These are phyloP conservation scores for Manis pentadactyla DNA, from an alignment of 2,797 vertebrate species.

Conservation along the genomic window DNA sequence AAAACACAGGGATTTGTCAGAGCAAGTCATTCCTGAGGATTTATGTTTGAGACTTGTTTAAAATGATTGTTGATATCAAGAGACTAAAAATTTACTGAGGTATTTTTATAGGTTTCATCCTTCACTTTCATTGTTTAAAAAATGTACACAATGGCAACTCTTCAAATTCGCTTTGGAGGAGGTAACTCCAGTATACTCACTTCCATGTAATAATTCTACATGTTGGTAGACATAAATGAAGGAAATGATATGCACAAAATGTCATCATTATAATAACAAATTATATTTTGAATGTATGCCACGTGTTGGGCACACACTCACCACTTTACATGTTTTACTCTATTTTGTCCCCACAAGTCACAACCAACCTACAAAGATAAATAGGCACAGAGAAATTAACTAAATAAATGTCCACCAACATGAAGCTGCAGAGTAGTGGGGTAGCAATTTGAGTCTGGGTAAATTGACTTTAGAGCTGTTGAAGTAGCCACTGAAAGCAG, in stretches of 20 bases:
- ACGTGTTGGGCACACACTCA: too few species aligned
- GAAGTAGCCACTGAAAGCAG: too few species aligned
- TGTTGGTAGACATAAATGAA: not conserved
- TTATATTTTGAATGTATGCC: not conserved
- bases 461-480: not conserved
- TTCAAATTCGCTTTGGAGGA: not conserved
- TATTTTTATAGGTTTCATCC: not conserved
- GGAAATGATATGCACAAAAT: not conserved
- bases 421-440: not conserved
- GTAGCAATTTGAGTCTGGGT: not conserved
- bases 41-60: not conserved
- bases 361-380: not conserved
- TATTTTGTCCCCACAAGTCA: not conserved
- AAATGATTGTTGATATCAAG: not conserved
- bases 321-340: not conserved
- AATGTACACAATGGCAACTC: not conserved
- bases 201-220: not conserved
- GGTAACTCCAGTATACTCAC: not conserved
- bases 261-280: not conserved
- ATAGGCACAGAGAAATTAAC: not conserved
- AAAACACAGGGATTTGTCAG: not conserved
- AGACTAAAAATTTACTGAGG: not conserved
- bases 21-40: not conserved
- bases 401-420: not conserved
- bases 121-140: not conserved